These are phyloP conservation scores for Galerucella pusilla DNA, from an alignment of 2,888 invertebrate genomes.

Conservation along the genomic window DNA sequence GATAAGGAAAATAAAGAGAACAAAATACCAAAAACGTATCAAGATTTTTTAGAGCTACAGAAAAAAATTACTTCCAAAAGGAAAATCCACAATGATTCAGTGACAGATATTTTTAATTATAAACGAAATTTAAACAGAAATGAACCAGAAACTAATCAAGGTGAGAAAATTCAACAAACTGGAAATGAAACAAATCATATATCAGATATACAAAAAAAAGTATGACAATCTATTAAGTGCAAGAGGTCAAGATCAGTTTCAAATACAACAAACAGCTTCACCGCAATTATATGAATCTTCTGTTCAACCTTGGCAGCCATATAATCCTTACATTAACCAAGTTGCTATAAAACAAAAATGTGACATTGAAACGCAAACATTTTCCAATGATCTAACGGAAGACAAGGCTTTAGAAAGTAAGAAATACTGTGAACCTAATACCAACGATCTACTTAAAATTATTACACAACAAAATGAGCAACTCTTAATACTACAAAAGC, in stretches of 20 bases:
- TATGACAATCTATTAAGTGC: slow-evolving; percentile 10
- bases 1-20: slow-evolving; percentile 37
- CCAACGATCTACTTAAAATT: slow-evolving; percentile 72
- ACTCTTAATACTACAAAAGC: slow-evolving; percentile 72
- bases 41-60: slow-evolving; percentile 49
- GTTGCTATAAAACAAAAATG: slow-evolving; percentile 33
- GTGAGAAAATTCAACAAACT: neutral
- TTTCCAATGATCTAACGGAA: slow-evolving; percentile 16
- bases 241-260: slow-evolving; percentile 13
- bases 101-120: slow-evolving; percentile 56
- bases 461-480: slow-evolving; percentile 74
- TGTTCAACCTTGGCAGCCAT: neutral
- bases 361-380: slow-evolving; percentile 44
- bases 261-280: neutral
- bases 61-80: slow-evolving; percentile 38
- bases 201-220: slow-evolving; percentile 15
- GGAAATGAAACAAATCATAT: neutral
- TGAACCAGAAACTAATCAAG: neutral
- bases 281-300: neutral
- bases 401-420: slow-evolving; percentile 36
- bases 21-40: slow-evolving; percentile 50
- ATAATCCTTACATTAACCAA: slow-evolving; percentile 6
- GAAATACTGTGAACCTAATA: slow-evolving; percentile 67
- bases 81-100: slow-evolving; percentile 46
- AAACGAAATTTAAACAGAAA: slow-evolving; percentile 37